A percentile compares a stretch with the other conserved stretches of the same genome.
These are phyloP conservation scores for Oryzias melastigma DNA, from an alignment of 2,113 vertebrate genomes.

Conservation along the genomic window DNA sequence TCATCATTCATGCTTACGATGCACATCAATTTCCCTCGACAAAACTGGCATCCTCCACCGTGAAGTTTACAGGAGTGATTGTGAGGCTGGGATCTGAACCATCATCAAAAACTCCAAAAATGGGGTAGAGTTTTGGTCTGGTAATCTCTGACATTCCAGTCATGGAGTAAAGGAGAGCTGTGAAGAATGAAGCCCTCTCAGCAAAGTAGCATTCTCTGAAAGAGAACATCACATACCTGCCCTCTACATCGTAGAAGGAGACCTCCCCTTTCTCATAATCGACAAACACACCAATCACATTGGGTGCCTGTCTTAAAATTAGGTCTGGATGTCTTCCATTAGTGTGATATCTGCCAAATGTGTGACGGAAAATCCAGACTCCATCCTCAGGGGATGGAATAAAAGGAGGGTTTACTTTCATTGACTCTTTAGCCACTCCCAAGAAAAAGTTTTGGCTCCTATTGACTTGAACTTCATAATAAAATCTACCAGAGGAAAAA, in stretches of 20 bases:
- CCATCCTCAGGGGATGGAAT: accelerated
- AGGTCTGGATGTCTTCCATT: too few species aligned
- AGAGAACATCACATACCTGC: slow-evolving; percentile 23
- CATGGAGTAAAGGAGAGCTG: neutral
- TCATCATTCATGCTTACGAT: too few species aligned
- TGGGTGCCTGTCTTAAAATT: too few species aligned
- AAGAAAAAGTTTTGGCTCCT: neutral
- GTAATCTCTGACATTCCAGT: neutral
- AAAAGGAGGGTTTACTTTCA: accelerated
- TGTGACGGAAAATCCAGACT: neutral
- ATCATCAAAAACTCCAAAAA: slow-evolving; percentile 7
- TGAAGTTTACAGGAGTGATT: slow-evolving; percentile 13
- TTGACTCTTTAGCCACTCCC: slow-evolving; percentile 36
- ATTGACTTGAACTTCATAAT: slow-evolving; percentile 40
- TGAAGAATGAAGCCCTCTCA: neutral
- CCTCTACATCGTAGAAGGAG: slow-evolving; percentile 32
- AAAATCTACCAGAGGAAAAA: slow-evolving; percentile 46
- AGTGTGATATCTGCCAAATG: accelerated
- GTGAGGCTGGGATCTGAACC: neutral
- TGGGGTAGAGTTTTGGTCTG: slow-evolving; percentile 31
- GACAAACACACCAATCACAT: slow-evolving; percentile 45
- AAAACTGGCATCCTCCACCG: neutral
- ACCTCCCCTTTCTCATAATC: slow-evolving; percentile 40
- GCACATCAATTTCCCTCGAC: neutral
- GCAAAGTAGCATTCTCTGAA: slow-evolving; percentile 30